Evolutionary conservation across 2,888 invertebrate species (phyloP), one percentile per base, ranked within the genome.

Genomic region (Lithophane socia): DNA sequence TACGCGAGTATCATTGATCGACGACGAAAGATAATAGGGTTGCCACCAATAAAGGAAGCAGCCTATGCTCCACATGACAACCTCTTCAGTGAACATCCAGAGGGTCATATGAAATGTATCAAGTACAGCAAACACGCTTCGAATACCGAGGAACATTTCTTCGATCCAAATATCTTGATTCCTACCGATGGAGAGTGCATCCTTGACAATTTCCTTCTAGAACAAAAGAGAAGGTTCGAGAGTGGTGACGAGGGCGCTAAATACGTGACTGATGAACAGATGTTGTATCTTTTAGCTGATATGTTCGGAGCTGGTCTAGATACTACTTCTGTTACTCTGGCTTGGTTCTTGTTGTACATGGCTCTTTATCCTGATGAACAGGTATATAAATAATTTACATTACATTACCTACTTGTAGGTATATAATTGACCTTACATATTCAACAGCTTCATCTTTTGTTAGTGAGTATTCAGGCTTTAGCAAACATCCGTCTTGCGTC

Each of bases 291-390:
- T 49, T 92, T 99, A 79, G 98, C 98, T 5, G 99, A 99, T 93
- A 96, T 99, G 90, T 98, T 98, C 90, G 98, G 99, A 0, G 99
- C 99, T 21, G 98, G 98, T 8, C 97, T 98, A 71, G 99, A 99
- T 89, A 99, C 99, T 0, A 98, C 98, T 0, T 94, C 98, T 75
- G 97, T 98, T 0, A 98, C 98, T 0, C 91, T 99, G 52, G 97
- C 98, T 52, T 99, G 99, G 99, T 98, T 98, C 89, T 93, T 99
- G 24, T 95, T 99, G 29, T 98, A 97, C 86, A 97, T 99, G 97
- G 98, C 98, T 0, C 94, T 97, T 61, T 93, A 98, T 93, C 97
- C 97, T 3, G 95, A 97, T 1, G 97, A 97, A 89, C 98, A 98
- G 97, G 98, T 97, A 52, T 21, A 24, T 16, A 37, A 37, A 37